Base-by-base conservation (phyloP, 2,113 vertebrate genomes). In the Clinocottus analis region DNA sequence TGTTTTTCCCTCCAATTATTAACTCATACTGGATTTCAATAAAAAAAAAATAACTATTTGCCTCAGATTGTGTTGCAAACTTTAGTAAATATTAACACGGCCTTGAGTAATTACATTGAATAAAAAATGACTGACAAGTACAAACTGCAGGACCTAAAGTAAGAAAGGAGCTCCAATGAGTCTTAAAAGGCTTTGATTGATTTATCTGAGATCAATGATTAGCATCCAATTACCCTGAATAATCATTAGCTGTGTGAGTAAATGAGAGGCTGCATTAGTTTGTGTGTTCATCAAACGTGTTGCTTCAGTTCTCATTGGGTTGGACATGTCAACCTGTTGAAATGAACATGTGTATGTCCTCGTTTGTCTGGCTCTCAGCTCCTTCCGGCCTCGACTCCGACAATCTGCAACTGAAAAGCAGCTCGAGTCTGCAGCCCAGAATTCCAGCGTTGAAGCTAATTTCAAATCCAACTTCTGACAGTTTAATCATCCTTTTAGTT, bases 401-500 rank as follows among this genome's bases (percentile, higher is more conserved):
- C 29, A 2, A 43, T 67, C 5, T n/a, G 3, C 19, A 31, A 31
- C 29, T 31, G 29, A 31, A n/a, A n/a, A n/a, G n/a, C n/a, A n/a
- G n/a, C n/a, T n/a, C n/a, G 33, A 33, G 60, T 63, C 55, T 21
- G 12, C 31, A 9, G 16, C 41, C 5, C 16, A 69, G 47, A 73
- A 87, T 78, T 73, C 62, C 71, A 72, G 37, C 59, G n/a, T 1
- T 53, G 49, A 59, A 62, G 60, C 68, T 56, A 75, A 82, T 84
- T 89, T 85, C 51, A 63, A 16, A 63, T 45, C 72, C 67, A 70
- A 11, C 77, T 21, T 74, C 27, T 85, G 86, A 89, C 85, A 84
- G 79, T 87, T 89, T 86, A 91, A 90, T 89, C 79, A 83, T 85
- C 87, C 82, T 83, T 67, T 89, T 90, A 87, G 75, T 90, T 77